These are phyloP conservation scores for Columba livia DNA, from an alignment of 2,113 vertebrate species.

Conservation along the genomic window DNA sequence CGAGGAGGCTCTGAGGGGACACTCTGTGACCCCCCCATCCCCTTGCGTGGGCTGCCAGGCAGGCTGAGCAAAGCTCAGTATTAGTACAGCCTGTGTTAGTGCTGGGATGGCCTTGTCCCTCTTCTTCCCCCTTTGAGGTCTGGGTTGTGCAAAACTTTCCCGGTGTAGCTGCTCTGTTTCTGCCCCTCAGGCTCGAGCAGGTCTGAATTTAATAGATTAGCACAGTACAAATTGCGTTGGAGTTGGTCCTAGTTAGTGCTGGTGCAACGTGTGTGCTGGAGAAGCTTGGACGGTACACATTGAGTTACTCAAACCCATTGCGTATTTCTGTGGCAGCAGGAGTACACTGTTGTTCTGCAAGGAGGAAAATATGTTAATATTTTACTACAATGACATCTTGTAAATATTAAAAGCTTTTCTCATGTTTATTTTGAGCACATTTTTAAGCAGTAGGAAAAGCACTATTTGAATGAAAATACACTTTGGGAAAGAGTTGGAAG, in stretches of 20 bases:
- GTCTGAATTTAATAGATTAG: background rate
- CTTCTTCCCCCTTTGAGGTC: accelerated
- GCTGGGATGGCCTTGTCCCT: background rate
- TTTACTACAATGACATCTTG: background rate
- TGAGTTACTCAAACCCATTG: background rate
- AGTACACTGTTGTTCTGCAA: background rate
- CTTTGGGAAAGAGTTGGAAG: background rate
- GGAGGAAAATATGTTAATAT: background rate
- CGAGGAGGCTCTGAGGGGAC: background rate
- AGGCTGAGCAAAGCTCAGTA: accelerated
- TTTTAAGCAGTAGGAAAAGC: background rate
- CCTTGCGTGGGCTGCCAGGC: accelerated
- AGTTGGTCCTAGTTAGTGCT: background rate
- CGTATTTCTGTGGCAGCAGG: background rate
- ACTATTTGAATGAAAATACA: background rate
- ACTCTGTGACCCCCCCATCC: too few species aligned
- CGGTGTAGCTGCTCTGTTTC: background rate
- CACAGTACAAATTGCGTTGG: background rate
- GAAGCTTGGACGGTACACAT: accelerated
- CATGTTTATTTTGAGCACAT: background rate
- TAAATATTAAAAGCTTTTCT: background rate
- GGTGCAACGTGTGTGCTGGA: background rate
- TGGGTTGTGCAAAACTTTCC: background rate
- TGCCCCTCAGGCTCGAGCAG: background rate
- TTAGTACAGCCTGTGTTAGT: accelerated